These are phyloP conservation scores for Syrmaticus mikado DNA, from an alignment of 2,113 vertebrate genomes.

Conservation along the genomic window DNA sequence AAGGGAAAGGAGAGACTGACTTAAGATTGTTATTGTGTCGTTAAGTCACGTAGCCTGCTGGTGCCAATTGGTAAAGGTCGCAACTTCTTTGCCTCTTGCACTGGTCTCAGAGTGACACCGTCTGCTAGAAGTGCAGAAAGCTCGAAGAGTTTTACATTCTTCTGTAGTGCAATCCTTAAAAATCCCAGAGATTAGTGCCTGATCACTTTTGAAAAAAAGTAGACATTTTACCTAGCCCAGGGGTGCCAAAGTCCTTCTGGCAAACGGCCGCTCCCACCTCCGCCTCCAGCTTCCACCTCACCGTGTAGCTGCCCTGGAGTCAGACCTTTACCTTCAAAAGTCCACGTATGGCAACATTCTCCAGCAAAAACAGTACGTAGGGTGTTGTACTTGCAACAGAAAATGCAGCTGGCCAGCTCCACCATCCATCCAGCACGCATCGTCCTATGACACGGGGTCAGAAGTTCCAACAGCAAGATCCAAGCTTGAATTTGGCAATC, in stretches of 20 bases:
- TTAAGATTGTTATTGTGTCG: constrained; percentile 11
- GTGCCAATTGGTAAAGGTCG: constrained; percentile 60
- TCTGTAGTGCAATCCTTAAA: constrained; percentile 81
- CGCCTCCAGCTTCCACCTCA: constrained; percentile 55
- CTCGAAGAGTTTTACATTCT: constrained; percentile 75
- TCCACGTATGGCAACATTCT: constrained; percentile 54
- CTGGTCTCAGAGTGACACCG: constrained; percentile 67
- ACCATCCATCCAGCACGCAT: background rate
- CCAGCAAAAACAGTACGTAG: background rate
- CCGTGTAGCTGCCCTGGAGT: constrained; percentile 77
- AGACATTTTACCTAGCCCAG: constrained; percentile 73
- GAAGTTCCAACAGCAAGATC: constrained; percentile 71
- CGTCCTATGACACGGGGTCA: background rate
- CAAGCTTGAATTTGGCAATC: constrained; percentile 76
- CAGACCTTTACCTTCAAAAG: constrained; percentile 50
- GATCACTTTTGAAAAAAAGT: constrained; percentile 75
- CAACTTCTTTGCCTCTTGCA: constrained; percentile 69
- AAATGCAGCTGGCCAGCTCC: constrained; percentile 37
- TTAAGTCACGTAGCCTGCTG: constrained; percentile 71
- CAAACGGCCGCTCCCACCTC: constrained; percentile 42
- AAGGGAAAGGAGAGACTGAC: constrained; percentile 62
- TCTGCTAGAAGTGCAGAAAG: constrained; percentile 75
- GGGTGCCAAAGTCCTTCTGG: constrained; percentile 65
- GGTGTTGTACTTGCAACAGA: constrained; percentile 35
- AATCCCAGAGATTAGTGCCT: constrained; percentile 82